Evolutionary conservation across 2,888 invertebrate species (phyloP).

Genomic region (Ochropacha duplaris): DNA sequence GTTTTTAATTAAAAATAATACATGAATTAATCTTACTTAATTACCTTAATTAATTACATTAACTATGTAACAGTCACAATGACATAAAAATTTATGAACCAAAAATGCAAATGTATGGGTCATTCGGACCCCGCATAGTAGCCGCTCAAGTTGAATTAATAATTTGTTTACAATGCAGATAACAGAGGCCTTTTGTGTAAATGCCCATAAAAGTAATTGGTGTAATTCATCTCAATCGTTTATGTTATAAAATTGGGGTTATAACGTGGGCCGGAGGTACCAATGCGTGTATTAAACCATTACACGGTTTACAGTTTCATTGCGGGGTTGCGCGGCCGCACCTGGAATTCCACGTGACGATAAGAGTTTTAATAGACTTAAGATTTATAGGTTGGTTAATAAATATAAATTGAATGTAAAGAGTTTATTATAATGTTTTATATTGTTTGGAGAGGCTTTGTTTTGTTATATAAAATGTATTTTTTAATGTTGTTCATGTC

Average conservation of each 20-base stretch:
- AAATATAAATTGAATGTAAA: neutral
- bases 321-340: constrained; percentile 25
- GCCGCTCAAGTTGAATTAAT: constrained; percentile 45
- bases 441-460: neutral
- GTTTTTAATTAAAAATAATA: constrained; percentile 23
- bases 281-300: constrained; percentile 37
- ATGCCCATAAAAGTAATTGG: constrained; percentile 67
- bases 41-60: constrained; percentile 24
- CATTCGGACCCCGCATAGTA: constrained; percentile 42
- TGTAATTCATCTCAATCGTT: constrained; percentile 68
- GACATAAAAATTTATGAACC: constrained; percentile 38
- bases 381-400: constrained; percentile 1
- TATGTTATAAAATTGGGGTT: constrained; percentile 52
- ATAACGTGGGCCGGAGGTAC: constrained; percentile 23
- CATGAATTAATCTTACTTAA: constrained; percentile 9
- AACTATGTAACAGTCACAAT: constrained; percentile 37
- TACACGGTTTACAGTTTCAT: constrained; percentile 40
- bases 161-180: constrained; percentile 65
- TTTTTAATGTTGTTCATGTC: neutral
- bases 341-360: constrained; percentile 18
- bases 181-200: constrained; percentile 52
- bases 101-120: constrained; percentile 45
- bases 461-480: neutral
- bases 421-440: neutral
- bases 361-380: constrained; percentile 4